Base-by-base conservation (phyloP, 2,888 invertebrate species). In the Megamerina dolium region DNA sequence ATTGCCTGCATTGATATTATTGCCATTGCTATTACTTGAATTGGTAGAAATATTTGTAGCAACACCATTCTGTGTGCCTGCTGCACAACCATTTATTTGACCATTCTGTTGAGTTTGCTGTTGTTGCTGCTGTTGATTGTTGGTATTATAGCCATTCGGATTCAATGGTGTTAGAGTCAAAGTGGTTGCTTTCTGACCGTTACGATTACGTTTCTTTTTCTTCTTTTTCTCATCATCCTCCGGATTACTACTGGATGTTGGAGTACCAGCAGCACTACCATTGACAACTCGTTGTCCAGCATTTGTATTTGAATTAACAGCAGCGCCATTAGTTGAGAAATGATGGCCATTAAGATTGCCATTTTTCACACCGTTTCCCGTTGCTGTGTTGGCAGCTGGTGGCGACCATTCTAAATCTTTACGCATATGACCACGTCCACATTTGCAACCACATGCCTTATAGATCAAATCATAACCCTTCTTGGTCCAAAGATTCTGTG, bases 401-500 rank as follows among this genome's bases (percentile, higher is more conserved):
- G 88, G 82, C 63, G 83, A 77, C 88, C 94, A 95, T 68, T 95
- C 91, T 38, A 93, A 75, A 73, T 96, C 95, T 72, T 95, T 96
- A 64, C 92, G 87, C 57, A 96, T 73, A 64, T 94, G 93, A 5
- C 95, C 95, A 21, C 90, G 79, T 3, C 88, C 88, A 73, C 95
- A 95, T 52, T 86, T 85, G 74, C 96, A 96, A 30, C 87, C 87
- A 75, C 95, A 96, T 6, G 91, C 92, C 63, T 93, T 94, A 73
- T 87, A 94, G 6, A 93, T 93, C 68, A 95, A 73, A 73, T 96
- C 95, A 75, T 95, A 95, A 41, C 95, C 95, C 72, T 94, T 94
- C 73, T 95, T 95, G 43, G 94, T 93, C 96, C 96, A 96, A 46
- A 96, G 74, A 73, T 95, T 95, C 74, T 95, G 94, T 59, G 86